A percentile compares a stretch with the other conserved stretches of the same genome.
phyloP scores from a whole-genome alignment of 1,140 invertebrate species.

The Drosophila kohkoa region DNA sequence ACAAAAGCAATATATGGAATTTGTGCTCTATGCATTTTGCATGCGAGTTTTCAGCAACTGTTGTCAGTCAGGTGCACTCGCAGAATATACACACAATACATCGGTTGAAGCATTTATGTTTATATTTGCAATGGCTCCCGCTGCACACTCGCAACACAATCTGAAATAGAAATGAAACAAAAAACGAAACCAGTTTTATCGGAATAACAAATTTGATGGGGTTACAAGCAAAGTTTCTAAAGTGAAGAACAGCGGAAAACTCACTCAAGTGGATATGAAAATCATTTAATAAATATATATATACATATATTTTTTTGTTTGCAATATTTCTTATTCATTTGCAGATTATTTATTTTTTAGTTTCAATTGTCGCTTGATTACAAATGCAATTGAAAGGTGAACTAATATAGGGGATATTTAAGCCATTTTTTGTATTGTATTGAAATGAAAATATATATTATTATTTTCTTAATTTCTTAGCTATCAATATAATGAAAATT shows the following conservation, averaged over 20 bases:
- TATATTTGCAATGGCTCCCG: constrained; percentile 40
- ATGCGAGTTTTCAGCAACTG: constrained; percentile 70
- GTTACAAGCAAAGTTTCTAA: neutral
- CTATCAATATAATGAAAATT: too few species aligned
- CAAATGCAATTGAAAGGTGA: too few species aligned
- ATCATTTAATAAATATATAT: neutral
- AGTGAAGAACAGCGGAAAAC: neutral
- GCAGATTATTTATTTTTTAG: too few species aligned
- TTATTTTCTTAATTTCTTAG: too few species aligned
- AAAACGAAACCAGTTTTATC: neutral
- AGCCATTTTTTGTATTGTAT: too few species aligned
- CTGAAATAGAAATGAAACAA: neutral
- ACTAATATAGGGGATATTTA: too few species aligned
- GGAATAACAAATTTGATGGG: constrained; percentile 9
- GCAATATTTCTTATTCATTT: neutral
- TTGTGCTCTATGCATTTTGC: constrained; percentile 61
- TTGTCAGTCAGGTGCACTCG: constrained; percentile 57
- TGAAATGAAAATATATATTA: too few species aligned
- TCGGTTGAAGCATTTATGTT: constrained; percentile 44
- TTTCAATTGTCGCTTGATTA: too few species aligned
- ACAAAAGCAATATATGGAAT: constrained; percentile 52
- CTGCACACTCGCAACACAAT: constrained; percentile 6
- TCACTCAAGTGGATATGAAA: neutral
- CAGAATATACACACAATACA: constrained; percentile 26
- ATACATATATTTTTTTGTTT: neutral